These are phyloP conservation scores for Artemisiospiza belli DNA, from an alignment of 2,113 vertebrate species.

Conservation along the genomic window DNA sequence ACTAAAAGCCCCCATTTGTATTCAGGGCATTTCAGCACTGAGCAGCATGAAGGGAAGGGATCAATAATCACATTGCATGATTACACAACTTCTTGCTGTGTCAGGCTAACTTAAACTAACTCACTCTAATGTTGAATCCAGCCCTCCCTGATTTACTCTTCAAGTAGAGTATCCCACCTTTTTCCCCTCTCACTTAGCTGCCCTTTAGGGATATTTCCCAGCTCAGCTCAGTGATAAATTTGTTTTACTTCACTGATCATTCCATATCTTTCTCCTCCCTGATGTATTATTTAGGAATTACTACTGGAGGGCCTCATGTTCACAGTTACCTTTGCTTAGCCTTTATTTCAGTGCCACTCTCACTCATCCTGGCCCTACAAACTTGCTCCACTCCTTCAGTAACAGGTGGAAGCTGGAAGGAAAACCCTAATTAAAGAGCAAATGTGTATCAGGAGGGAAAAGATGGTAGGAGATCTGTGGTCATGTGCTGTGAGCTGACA, in stretches of 20 bases:
- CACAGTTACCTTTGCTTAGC: not conserved
- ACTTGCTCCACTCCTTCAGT: not conserved
- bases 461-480: not conserved
- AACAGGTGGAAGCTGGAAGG: not conserved
- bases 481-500: not conserved
- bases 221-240: not conserved
- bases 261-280: not conserved
- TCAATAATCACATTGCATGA: slow-evolving; percentile 39
- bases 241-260: not conserved
- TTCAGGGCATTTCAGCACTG: slow-evolving; percentile 5
- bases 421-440: not conserved
- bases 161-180: not conserved
- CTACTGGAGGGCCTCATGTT: not conserved
- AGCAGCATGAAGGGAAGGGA: slow-evolving; percentile 24
- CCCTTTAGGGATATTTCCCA: not conserved
- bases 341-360: not conserved
- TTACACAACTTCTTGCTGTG: slow-evolving; percentile 1
- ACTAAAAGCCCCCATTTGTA: slow-evolving; percentile 2
- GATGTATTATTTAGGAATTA: not conserved
- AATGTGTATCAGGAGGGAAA: not conserved
- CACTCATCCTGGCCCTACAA: not conserved
- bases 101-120: not conserved
- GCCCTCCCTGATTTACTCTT: not conserved
- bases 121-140: not conserved
- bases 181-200: not conserved